A percentile compares a stretch with the other conserved stretches of the same genome.
Conservation (phyloP, 2,113 vertebrate species). For the Aix galericulata region DNA sequence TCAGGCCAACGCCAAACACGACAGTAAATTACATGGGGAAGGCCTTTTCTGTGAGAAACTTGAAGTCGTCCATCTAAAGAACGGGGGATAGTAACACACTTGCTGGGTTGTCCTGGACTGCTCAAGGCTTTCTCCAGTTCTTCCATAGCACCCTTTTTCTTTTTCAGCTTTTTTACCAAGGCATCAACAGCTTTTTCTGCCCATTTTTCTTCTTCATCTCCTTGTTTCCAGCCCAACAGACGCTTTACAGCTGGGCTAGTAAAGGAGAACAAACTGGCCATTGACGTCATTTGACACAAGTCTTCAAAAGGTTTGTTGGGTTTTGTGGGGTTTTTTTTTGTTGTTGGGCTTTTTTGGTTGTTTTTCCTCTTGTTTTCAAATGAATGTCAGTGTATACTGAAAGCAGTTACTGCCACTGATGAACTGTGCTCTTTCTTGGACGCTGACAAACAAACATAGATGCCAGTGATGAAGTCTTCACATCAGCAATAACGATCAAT, state of each 20-base stretch:
- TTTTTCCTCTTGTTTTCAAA: slow-evolving; percentile 15
- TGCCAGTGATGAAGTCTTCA: neutral
- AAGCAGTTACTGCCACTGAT: slow-evolving; percentile 20
- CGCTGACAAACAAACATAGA: neutral
- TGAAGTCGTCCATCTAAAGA: slow-evolving; percentile 95
- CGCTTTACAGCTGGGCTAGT: slow-evolving; percentile 98
- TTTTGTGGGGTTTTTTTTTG: neutral
- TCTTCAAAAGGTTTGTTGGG: slow-evolving; percentile 67
- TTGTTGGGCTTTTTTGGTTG: neutral
- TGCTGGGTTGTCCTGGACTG: slow-evolving; percentile 96
- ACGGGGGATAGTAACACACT: slow-evolving; percentile 96
- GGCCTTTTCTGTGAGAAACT: slow-evolving; percentile 96
- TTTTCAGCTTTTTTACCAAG: slow-evolving; percentile 97
- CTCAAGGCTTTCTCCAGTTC: slow-evolving; percentile 98
- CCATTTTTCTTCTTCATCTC: slow-evolving; percentile 99
- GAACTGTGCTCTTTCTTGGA: slow-evolving; percentile 19
- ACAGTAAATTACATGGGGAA: slow-evolving; percentile 98
- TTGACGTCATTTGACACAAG: slow-evolving; percentile 85
- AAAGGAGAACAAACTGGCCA: slow-evolving; percentile 99
- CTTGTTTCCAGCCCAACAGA: slow-evolving; percentile 98
- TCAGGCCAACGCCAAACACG: slow-evolving; percentile 99
- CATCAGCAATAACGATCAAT: neutral
- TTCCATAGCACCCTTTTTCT: slow-evolving; percentile 99
- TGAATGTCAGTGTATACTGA: slow-evolving; percentile 22
- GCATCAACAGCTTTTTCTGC: slow-evolving; percentile 98